These are phyloP conservation scores for Malurus elegans DNA, from an alignment of 2,113 vertebrate species.

Conservation along the genomic window DNA sequence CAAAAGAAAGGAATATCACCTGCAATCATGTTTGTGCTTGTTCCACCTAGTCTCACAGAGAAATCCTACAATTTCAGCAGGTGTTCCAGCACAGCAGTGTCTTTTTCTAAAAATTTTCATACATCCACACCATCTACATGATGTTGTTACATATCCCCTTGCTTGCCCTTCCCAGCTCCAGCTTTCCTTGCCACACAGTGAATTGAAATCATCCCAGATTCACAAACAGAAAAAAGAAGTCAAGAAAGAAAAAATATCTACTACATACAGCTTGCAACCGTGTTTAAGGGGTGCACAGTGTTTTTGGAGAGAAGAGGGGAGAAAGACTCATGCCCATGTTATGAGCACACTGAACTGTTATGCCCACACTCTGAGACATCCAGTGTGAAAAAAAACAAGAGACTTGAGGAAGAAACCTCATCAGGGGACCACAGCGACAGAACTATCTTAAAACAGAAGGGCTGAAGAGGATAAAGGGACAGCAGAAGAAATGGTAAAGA, in stretches of 20 bases:
- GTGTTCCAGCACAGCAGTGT: neutral
- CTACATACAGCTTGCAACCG: neutral
- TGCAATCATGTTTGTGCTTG: neutral
- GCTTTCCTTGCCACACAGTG: neutral
- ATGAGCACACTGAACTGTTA: neutral
- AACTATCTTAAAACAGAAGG: constrained; percentile 64
- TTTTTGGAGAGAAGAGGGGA: fast-evolving
- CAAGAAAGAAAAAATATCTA: neutral
- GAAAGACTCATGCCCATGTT: neutral
- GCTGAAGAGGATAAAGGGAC: constrained; percentile 59
- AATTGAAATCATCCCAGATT: neutral
- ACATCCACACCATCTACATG: neutral
- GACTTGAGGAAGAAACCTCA: constrained; percentile 46
- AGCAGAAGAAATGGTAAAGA: constrained; percentile 58
- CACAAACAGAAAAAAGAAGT: neutral
- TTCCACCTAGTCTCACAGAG: neutral
- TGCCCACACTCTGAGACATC: neutral
- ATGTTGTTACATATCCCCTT: neutral
- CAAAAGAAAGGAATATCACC: neutral
- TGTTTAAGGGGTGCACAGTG: neutral
- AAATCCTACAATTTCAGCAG: neutral
- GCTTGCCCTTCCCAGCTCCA: neutral
- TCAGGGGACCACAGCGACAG: constrained; percentile 55
- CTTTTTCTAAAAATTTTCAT: neutral
- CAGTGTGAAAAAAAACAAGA: neutral